Evolutionary conservation across 2,113 vertebrate species (phyloP).

Genomic region (Phalacrocorax aristotelis): DNA sequence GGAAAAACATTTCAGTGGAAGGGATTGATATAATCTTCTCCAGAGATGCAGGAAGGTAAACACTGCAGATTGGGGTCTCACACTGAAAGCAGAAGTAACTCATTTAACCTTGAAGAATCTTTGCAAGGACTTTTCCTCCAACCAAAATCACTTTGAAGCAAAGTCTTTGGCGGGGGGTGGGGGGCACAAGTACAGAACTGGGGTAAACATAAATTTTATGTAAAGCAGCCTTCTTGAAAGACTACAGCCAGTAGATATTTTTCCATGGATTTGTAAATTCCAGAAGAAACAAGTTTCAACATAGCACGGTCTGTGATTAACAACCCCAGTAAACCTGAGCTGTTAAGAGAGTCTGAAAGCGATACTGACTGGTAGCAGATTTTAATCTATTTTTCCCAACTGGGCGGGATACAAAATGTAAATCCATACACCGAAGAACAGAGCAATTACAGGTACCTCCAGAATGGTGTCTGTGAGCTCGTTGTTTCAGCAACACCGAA

Average conservation of each 20-base stretch:
- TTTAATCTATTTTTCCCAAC: conserved; percentile 34
- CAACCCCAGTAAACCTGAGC: not conserved
- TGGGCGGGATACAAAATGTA: conserved; percentile 30
- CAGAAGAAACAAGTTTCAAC: conserved; percentile 31
- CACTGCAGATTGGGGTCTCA: not conserved
- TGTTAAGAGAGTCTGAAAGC: conserved; percentile 11
- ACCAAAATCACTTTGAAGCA: not conserved
- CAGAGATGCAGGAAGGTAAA: conserved; percentile 84
- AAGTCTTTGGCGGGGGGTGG: not conserved
- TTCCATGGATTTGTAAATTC: conserved; percentile 38
- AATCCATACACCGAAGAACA: not conserved
- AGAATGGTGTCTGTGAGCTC: not conserved
- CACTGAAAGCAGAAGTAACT: not conserved
- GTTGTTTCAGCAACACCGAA: not conserved
- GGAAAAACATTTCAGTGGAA: conserved; percentile 58
- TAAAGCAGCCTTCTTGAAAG: not conserved
- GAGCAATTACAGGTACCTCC: conserved; percentile 10
- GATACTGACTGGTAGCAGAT: conserved; percentile 18
- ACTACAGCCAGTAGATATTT: not conserved
- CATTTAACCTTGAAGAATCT: not conserved
- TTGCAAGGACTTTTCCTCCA: not conserved
- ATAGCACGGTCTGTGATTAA: not conserved
- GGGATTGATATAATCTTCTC: conserved; percentile 76
- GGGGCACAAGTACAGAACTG: not conserved
- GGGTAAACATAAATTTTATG: not conserved